Evolutionary conservation across 2,888 invertebrate species (phyloP).

Genomic region (Didymodactylos carnosus): DNA sequence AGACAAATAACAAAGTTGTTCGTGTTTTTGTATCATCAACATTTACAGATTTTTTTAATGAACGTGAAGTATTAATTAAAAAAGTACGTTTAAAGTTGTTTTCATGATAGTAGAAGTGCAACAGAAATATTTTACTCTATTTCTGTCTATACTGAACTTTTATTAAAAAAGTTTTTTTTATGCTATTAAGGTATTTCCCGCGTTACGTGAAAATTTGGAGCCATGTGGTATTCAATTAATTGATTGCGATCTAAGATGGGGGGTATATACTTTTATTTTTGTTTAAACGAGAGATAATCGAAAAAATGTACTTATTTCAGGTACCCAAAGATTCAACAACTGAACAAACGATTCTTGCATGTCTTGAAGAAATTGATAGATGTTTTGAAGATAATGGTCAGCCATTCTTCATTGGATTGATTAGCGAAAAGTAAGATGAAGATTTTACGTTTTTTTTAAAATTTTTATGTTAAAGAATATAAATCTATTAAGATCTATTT

Average conservation of each 20-base stretch:
- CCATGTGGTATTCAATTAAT: constrained; percentile 22
- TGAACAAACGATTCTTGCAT: constrained; percentile 24
- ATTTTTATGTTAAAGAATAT: background rate
- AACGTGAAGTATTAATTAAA: constrained; percentile 15
- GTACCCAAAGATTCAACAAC: constrained; percentile 28
- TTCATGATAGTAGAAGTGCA: background rate
- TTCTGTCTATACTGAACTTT: too few relatives aligned
- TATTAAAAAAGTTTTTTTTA: too few relatives aligned
- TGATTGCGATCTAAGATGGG: constrained; percentile 33
- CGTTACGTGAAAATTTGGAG: constrained; percentile 26
- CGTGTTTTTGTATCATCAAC: constrained; percentile 16
- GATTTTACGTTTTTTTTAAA: background rate
- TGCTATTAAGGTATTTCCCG: constrained; percentile 26
- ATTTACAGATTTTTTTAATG: constrained; percentile 15
- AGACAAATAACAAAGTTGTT: background rate
- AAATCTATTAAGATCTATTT: background rate
- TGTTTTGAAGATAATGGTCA: constrained; percentile 24
- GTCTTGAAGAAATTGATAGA: constrained; percentile 29
- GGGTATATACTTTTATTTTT: constrained; percentile 16
- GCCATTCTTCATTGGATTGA: constrained; percentile 28
- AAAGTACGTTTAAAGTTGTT: background rate
- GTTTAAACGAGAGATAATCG: background rate
- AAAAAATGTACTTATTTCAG: background rate
- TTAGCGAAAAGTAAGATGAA: constrained; percentile 23
- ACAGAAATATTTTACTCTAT: background rate